Conservation (phyloP, 2,888 invertebrate genomes). For the Netelia virgata region DNA sequence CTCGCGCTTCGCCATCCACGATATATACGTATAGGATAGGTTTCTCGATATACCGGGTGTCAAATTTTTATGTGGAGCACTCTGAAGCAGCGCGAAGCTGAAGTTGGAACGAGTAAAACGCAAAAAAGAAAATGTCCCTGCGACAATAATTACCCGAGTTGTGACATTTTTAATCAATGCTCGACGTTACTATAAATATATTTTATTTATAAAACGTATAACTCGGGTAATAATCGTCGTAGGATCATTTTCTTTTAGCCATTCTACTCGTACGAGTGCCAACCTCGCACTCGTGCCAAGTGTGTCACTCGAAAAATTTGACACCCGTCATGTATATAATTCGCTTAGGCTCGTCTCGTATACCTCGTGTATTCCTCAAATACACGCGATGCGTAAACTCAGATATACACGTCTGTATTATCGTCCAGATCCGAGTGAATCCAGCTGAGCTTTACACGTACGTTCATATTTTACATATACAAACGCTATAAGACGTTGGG, state of each 20-base stretch:
- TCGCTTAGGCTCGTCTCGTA: slow-evolving; percentile 10
- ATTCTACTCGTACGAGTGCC: too few relatives aligned
- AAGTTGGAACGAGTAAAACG: too few relatives aligned
- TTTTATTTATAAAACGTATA: too few relatives aligned
- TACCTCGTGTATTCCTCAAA: slow-evolving; percentile 29
- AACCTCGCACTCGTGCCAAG: too few relatives aligned
- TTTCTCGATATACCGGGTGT: too few relatives aligned
- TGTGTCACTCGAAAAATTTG: too few relatives aligned
- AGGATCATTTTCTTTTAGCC: too few relatives aligned
- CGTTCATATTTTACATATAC: background rate
- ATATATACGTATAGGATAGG: slow-evolving; percentile 17
- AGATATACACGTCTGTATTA: slow-evolving; percentile 48
- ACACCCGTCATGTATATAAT: slow-evolving; percentile 2
- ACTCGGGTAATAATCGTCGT: too few relatives aligned
- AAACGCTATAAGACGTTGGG: background rate
- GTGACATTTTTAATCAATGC: too few relatives aligned
- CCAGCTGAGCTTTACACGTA: slow-evolving; percentile 13
- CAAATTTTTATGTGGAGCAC: background rate
- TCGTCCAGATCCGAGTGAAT: slow-evolving; percentile 34
- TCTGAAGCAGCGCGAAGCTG: background rate
- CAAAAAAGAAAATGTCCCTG: too few relatives aligned
- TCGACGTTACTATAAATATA: too few relatives aligned
- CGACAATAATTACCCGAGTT: too few relatives aligned
- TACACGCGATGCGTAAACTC: slow-evolving; percentile 16
- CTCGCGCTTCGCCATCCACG: slow-evolving; percentile 39